These are phyloP conservation scores for Chaunax sp. DNA, from an alignment of 2,797 vertebrate species.

Conservation along the genomic window DNA sequence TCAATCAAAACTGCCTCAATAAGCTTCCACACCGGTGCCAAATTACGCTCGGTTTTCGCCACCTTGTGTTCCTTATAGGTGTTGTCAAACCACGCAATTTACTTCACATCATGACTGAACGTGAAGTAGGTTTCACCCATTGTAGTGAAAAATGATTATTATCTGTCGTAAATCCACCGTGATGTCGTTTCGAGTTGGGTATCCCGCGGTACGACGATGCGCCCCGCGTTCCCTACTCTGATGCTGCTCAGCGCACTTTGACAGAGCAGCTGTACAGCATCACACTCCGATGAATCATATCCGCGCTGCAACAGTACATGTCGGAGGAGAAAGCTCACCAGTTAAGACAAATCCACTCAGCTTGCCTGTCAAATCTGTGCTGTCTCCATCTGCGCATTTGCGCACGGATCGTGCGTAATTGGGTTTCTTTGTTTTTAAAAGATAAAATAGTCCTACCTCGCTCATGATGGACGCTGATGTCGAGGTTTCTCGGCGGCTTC, in stretches of 20 bases:
- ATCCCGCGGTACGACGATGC: slow-evolving; percentile 18
- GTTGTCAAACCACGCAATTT: not conserved
- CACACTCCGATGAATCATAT: slow-evolving; percentile 24
- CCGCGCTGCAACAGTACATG: slow-evolving; percentile 22
- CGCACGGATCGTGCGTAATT: slow-evolving; percentile 49
- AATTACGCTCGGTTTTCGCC: not conserved
- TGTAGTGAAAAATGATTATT: not conserved
- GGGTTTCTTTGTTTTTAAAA: slow-evolving; percentile 21
- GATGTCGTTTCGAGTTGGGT: slow-evolving; percentile 13
- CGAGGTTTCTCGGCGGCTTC: slow-evolving; percentile 60
- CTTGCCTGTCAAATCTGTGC: not conserved
- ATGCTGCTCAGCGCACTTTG: slow-evolving; percentile 31
- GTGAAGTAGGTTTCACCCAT: not conserved
- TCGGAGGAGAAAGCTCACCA: slow-evolving; percentile 23
- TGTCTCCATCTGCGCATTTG: not conserved
- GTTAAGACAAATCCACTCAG: slow-evolving; percentile 4
- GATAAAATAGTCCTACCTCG: slow-evolving; percentile 78
- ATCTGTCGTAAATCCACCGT: slow-evolving; percentile 11
- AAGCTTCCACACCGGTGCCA: not conserved
- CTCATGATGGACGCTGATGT: slow-evolving; percentile 79
- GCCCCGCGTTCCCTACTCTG: slow-evolving; percentile 38
- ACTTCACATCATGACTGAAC: not conserved
- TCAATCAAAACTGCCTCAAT: not conserved
- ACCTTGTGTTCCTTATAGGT: not conserved
- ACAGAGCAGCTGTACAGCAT: slow-evolving; percentile 49